These are phyloP conservation scores for Malacoctenus gilli DNA, from an alignment of 2,797 vertebrate genomes.

Conservation along the genomic window DNA sequence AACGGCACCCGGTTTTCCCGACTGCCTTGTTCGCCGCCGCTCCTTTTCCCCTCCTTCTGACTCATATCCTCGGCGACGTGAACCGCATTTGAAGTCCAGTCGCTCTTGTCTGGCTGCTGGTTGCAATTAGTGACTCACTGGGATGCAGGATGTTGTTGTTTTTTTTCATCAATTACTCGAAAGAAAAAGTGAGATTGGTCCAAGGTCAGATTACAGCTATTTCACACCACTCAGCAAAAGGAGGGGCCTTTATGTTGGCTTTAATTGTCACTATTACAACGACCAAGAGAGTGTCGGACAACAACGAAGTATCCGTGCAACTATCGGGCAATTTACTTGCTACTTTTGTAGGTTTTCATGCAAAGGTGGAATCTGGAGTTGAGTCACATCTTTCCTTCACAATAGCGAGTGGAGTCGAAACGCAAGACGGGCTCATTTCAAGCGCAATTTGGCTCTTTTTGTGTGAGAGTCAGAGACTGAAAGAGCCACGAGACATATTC, in stretches of 20 bases:
- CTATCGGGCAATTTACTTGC: slow-evolving; percentile 12
- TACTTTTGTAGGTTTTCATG: slow-evolving; percentile 8
- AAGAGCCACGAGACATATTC: slow-evolving; percentile 9
- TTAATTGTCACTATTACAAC: slow-evolving; percentile 47
- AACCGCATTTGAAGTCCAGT: slow-evolving; percentile 63
- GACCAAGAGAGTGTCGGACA: slow-evolving; percentile 36
- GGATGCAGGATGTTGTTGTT: slow-evolving; percentile 65
- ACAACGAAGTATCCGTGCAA: slow-evolving; percentile 2
- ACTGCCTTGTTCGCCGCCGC: slow-evolving; percentile 39
- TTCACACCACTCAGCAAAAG: slow-evolving; percentile 34
- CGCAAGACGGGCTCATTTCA: slow-evolving; percentile 13
- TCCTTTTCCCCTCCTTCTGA: slow-evolving; percentile 50
- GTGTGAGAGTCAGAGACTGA: slow-evolving; percentile 6
- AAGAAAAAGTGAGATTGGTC: slow-evolving; percentile 38
- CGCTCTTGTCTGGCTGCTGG: slow-evolving; percentile 48
- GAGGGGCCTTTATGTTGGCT: slow-evolving; percentile 34
- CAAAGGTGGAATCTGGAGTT: slow-evolving; percentile 10
- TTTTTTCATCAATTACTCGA: slow-evolving; percentile 35
- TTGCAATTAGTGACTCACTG: slow-evolving; percentile 64
- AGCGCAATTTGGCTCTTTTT: background rate
- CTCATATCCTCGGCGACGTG: slow-evolving; percentile 55
- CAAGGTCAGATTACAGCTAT: slow-evolving; percentile 41
- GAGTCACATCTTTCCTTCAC: slow-evolving; percentile 11
- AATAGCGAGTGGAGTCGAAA: slow-evolving; percentile 13
- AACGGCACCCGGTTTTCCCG: slow-evolving; percentile 48